Conservation (phyloP, 37 sponge, comb jelly and placozoan species). For the Cliona cf. orientalis region DNA sequence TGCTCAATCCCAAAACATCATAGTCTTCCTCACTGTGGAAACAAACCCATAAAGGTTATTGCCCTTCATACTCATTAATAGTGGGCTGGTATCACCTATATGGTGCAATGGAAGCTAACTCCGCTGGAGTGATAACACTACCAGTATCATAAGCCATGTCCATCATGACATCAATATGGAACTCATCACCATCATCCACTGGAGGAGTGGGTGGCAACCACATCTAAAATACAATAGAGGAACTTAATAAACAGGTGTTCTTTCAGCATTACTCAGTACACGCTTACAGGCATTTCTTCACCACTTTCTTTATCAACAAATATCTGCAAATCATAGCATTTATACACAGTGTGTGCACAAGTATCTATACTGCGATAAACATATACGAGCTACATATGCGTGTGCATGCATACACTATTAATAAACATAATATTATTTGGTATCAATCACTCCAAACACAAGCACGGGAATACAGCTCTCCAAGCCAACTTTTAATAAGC, state of each 20-base stretch:
- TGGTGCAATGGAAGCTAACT: constrained; percentile 55
- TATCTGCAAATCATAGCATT: constrained; percentile 16
- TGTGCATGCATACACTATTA: neutral
- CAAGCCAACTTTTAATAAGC: neutral
- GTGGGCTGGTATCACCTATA: constrained; percentile 26
- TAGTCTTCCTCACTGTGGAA: constrained; percentile 61
- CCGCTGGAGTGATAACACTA: constrained; percentile 22
- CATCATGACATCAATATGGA: constrained; percentile 57
- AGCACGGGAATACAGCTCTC: constrained; percentile 6
- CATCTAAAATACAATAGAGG: constrained; percentile 34
- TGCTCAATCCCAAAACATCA: constrained; percentile 78
- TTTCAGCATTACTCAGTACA: neutral
- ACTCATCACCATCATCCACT: constrained; percentile 63
- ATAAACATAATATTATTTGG: neutral
- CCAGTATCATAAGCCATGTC: constrained; percentile 70
- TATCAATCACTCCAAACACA: constrained; percentile 8
- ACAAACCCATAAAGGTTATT: neutral
- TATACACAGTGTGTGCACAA: neutral
- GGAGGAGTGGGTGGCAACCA: constrained; percentile 95
- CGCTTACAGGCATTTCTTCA: constrained; percentile 88
- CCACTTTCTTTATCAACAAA: constrained; percentile 60
- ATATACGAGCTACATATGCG: neutral
- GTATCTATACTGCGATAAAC: constrained; percentile 5
- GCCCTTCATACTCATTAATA: neutral
- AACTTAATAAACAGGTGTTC: neutral